A percentile compares a stretch with the other conserved stretches of the same genome.
phyloP scores from a whole-genome alignment of 2,797 vertebrate genomes.

The Scarus forsteni region DNA sequence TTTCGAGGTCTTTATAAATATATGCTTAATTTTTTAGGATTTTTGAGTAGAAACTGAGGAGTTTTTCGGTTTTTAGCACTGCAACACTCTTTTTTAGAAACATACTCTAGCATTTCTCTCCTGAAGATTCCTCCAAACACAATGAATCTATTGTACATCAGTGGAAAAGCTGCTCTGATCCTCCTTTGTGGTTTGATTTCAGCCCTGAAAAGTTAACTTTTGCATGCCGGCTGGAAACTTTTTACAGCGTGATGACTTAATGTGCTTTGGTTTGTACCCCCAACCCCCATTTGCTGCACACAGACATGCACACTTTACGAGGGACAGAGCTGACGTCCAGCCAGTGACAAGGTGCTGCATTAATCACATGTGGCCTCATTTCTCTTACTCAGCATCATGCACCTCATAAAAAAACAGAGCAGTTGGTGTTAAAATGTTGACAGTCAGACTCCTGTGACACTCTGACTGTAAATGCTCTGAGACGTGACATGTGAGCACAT shows the following conservation, averaged over 20 bases:
- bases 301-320: neutral
- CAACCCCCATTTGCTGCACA: conserved; percentile 21
- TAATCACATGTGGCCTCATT: neutral
- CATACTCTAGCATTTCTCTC: too few relatives aligned
- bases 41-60: too few relatives aligned
- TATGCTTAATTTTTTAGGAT: too few relatives aligned
- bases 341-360: neutral
- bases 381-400: neutral
- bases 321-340: neutral
- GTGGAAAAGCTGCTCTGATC: neutral
- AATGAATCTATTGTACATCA: neutral
- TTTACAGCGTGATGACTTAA: conserved; percentile 24
- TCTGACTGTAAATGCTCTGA: neutral
- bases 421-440: too few relatives aligned
- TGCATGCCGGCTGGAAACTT: neutral
- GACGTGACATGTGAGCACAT: neutral
- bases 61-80: too few relatives aligned
- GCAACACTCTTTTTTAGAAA: too few relatives aligned
- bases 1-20: too few relatives aligned
- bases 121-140: neutral
- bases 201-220: neutral
- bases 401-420: neutral
- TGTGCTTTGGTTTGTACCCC: conserved; percentile 22
- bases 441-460: neutral
- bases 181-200: neutral